Base-by-base conservation (phyloP, 2,113 vertebrate genomes). In the Chrysochloris asiatica region DNA sequence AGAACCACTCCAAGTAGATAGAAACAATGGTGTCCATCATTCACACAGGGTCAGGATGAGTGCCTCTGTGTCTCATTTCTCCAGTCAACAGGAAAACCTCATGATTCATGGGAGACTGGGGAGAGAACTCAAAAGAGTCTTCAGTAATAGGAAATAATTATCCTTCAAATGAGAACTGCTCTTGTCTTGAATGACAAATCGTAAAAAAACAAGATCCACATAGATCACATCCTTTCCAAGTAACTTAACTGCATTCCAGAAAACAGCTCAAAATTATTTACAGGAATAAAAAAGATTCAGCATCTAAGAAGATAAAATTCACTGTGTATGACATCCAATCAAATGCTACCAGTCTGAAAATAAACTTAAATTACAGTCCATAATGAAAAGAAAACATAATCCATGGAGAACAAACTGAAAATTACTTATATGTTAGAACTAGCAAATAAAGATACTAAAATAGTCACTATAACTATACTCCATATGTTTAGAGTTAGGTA, bases 381-480 rank as follows among this genome's bases (percentile, higher is more conserved):
- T 79, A 83, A 67, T 71, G 59, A 78, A 77, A 94, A 63, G 2
- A 54, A 88, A 94, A 54, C 67, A 38, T 3, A 59, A n/a, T 69
- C 14, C 24, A 85, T 48, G 13, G 6, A 86, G 75, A 75, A 8
- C 19, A 86, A 82, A 61, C 21, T 30, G 59, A 43, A 72, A 59
- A 1, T 80, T 26, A 84, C 11, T 83, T 30, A 30, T 4, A 43
- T 63, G 17, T 89, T 36, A 69, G 8, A 92, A 89, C 63, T 72
- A 76, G 36, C 26, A 92, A 11, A 41, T 38, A 86, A 43, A 38
- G 6, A 50, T 59, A 85, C 81, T 30, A 75, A 77, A 73, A 73
- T 59, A 85, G 17, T 85, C 85, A 38, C 41, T 38, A 10, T 36
- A 45, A 90, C 33, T 48, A 8, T 22, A 90, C 61, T 87, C 5